Conservation (phyloP, 2,797 vertebrate species). For the Clarias platycephalus region DNA sequence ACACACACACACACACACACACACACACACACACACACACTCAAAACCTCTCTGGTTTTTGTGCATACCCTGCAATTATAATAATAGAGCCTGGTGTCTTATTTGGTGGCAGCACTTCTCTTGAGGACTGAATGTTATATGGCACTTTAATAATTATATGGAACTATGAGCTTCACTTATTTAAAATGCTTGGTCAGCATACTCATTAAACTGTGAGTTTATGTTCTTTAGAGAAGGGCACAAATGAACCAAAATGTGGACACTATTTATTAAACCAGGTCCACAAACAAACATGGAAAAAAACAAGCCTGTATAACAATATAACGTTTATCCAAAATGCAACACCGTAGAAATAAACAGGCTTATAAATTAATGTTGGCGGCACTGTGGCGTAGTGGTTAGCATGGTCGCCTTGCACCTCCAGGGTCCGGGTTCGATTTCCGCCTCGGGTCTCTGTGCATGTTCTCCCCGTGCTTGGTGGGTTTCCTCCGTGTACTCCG, state of each 20-base stretch:
- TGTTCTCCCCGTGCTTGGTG: no score
- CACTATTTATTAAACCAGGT: neutral
- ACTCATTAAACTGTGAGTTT: neutral
- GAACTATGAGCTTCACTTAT: neutral
- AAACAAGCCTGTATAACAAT: no score
- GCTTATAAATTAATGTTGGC: neutral
- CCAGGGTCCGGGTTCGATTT: no score
- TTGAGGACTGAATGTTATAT: neutral
- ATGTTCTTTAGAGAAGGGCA: neutral
- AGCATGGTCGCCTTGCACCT: no score
- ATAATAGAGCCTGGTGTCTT: neutral
- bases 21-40: no score
- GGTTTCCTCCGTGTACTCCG: no score
- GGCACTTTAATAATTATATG: slow-evolving; percentile 10
- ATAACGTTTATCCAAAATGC: neutral
- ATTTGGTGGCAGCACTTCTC: neutral
- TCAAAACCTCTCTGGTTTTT: neutral
- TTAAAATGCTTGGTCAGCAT: slow-evolving; percentile 4
- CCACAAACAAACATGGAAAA: neutral
- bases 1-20: no score
- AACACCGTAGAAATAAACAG: neutral
- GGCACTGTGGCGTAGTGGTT: no score
- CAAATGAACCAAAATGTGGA: neutral
- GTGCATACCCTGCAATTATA: neutral
- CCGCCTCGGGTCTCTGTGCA: no score